A percentile compares a stretch with the other conserved stretches of the same genome.
Evolutionary conservation across 2,113 vertebrate species (phyloP).

Genomic region (Physeter macrocephalus): DNA sequence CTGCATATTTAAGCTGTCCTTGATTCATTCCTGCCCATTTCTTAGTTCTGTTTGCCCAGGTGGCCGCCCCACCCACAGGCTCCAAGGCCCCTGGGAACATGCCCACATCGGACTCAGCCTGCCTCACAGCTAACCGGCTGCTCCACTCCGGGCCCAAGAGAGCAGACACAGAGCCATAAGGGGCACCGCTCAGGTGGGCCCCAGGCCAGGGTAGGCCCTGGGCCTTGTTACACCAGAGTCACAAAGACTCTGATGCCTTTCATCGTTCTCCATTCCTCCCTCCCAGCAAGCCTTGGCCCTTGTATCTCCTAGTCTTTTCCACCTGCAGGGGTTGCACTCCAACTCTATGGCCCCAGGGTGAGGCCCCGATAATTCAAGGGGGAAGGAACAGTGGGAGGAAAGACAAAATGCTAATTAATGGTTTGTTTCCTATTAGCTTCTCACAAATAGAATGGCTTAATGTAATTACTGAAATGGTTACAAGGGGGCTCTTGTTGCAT

Average conservation of each 20-base stretch:
- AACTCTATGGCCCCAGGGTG: not conserved
- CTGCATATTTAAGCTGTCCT: slow-evolving; percentile 73
- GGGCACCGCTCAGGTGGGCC: not conserved
- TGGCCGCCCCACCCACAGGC: slow-evolving; percentile 54
- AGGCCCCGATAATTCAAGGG: not conserved
- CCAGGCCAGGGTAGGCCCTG: not conserved
- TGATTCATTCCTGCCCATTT: slow-evolving; percentile 70
- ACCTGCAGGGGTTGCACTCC: not conserved
- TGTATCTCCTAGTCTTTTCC: not conserved
- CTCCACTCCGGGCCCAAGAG: not conserved
- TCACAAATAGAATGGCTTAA: slow-evolving; percentile 65
- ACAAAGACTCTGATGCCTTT: not conserved
- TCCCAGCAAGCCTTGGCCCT: not conserved
- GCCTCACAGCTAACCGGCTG: not conserved
- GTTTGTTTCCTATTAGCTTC: slow-evolving; percentile 65
- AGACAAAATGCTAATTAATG: slow-evolving; percentile 64
- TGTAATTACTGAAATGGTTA: slow-evolving; percentile 63
- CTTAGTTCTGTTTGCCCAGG: slow-evolving; percentile 63
- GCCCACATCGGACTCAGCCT: slow-evolving; percentile 44
- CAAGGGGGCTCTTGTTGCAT: slow-evolving; percentile 55
- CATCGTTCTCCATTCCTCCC: not conserved
- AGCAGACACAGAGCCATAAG: not conserved
- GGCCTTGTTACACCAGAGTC: not conserved
- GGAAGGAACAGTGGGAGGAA: not conserved
- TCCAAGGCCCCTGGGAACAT: slow-evolving; percentile 59